phyloP scores from a whole-genome alignment of 2,113 vertebrate genomes.

The Petrocephalus zakoni region DNA sequence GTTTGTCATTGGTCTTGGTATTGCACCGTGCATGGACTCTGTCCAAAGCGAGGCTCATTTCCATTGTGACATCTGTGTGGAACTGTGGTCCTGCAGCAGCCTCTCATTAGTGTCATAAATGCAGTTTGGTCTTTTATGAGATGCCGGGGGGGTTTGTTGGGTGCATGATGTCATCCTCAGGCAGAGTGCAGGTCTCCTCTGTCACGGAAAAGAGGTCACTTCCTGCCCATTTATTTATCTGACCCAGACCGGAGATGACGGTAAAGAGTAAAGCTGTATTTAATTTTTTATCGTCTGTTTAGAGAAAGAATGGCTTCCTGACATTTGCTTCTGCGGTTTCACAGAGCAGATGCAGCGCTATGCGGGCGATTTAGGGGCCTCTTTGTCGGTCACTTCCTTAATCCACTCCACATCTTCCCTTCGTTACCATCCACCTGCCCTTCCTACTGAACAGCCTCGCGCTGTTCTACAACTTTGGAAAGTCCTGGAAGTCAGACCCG shows the following conservation, averaged over 20 bases:
- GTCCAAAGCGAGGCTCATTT: neutral
- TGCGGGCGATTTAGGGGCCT: neutral
- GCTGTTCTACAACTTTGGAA: slow-evolving; percentile 98
- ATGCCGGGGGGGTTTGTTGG: neutral
- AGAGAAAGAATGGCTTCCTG: neutral
- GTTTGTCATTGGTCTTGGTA: neutral
- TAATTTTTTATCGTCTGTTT: neutral
- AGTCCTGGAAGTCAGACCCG: slow-evolving; percentile 98
- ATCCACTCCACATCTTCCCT: slow-evolving; percentile 81
- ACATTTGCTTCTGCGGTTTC: neutral
- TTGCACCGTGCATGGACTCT: neutral
- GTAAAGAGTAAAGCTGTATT: neutral
- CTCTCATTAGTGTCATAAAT: neutral
- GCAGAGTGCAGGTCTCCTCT: neutral
- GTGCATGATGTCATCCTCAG: neutral
- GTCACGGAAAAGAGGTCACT: neutral
- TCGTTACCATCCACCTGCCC: slow-evolving; percentile 87
- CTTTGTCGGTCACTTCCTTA: slow-evolving; percentile 67
- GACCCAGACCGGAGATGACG: neutral
- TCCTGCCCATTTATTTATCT: neutral
- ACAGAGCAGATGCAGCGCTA: neutral
- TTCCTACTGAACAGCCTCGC: slow-evolving; percentile 90
- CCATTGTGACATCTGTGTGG: neutral
- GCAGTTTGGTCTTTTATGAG: neutral
- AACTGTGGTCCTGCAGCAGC: neutral